Base-by-base conservation (phyloP, 2,888 invertebrate genomes). In the Ischnus inquisitorius region DNA sequence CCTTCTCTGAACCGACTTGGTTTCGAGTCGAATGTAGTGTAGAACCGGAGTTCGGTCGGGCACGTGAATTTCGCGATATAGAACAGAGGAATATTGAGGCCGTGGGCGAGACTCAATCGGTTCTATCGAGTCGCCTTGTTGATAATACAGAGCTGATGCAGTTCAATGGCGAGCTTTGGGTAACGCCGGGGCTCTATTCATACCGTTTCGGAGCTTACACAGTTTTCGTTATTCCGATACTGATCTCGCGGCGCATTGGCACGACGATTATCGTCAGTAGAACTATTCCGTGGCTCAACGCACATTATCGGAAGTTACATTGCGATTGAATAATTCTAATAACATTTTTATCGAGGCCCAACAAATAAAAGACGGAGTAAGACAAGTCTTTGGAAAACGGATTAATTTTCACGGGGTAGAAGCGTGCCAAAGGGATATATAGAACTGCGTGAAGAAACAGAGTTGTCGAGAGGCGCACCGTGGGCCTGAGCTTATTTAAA, bases 401-500 rank as follows among this genome's bases (percentile, higher is more conserved):
- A 60, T 65, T 28, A 74, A 74, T 46, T 10, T 28, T 46, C 34
- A 8, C 19, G 51, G 8, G 57, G 12, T 3, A 2, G 34, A 3
- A 28, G 25, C 14, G 22, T 28, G 14, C n/a, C 6, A 25, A 28
- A 28, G 25, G 14, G 25, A 10, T 25, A 14, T 2, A 28, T 3
- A 6, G n/a, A 48, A 67, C 43, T 10, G 14, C 22, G 34, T n/a
- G 67, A 22, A 22, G 25, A 68, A 67, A 10, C 3, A 16, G 19
- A 76, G 34, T 75, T 71, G 60, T 14, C 51, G 65, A 43, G 78
- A 34, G 19, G 57, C 10, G 25, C 34, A 62, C 22, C 25, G 65
- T 48, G 43, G n/a, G 67, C 64, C 43, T 39, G 75, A 81, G 79
- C 83, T 88, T 88, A 88, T 90, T 89, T 88, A 85, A 88, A 85